Conservation (phyloP, 2,797 vertebrate genomes). For the Eleutherodactylus coqui region DNA sequence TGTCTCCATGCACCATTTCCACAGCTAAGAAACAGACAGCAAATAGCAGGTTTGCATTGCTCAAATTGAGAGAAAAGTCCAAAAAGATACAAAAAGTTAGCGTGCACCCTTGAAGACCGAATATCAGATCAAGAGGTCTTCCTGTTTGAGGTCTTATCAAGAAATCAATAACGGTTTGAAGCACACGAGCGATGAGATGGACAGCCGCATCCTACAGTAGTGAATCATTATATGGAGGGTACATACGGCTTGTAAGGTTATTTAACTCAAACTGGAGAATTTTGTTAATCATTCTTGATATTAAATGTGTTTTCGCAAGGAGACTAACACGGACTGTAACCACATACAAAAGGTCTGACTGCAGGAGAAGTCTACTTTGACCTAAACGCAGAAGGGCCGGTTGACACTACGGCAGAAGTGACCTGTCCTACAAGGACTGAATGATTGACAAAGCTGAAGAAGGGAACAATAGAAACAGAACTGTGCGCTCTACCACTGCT, state of each 20-base stretch:
- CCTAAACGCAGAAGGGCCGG: background rate
- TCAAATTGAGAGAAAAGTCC: too few relatives aligned
- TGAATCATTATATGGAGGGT: background rate
- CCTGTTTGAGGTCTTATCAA: background rate
- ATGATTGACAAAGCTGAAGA: conserved; percentile 17
- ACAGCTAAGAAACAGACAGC: too few relatives aligned
- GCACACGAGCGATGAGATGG: background rate
- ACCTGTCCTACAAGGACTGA: conserved; percentile 19
- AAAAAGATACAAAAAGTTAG: too few relatives aligned
- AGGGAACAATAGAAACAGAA: background rate
- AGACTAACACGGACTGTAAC: background rate
- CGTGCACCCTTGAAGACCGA: too few relatives aligned
- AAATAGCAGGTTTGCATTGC: too few relatives aligned
- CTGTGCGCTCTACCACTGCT: background rate
- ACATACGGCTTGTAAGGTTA: background rate
- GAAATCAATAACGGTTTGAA: background rate
- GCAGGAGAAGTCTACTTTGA: background rate
- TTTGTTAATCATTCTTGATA: background rate
- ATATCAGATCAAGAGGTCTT: background rate
- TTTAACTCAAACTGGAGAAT: background rate
- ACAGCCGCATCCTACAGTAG: too few relatives aligned
- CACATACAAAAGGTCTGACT: background rate
- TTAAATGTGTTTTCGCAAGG: background rate
- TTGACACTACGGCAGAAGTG: background rate
- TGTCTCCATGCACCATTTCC: too few relatives aligned